Conservation (phyloP, 1,140 invertebrate genomes). For the Calliphora vicina region DNA sequence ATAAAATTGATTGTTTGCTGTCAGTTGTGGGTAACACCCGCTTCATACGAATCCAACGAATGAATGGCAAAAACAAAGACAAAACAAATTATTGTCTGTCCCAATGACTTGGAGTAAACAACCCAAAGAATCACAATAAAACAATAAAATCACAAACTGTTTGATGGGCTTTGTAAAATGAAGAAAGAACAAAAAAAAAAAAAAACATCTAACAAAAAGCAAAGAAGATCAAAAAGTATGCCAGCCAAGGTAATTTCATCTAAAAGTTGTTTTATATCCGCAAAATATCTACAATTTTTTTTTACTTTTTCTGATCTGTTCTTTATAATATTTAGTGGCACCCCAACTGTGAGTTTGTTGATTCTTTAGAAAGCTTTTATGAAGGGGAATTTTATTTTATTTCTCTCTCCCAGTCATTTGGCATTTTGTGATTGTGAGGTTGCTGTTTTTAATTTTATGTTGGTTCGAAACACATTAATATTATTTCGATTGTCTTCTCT, state of each 20-base stretch:
- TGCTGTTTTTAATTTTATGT: neutral
- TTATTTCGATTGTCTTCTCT: neutral
- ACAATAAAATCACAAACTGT: neutral
- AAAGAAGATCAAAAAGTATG: neutral
- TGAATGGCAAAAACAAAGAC: neutral
- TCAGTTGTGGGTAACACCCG: conserved; percentile 9
- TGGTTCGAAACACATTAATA: neutral
- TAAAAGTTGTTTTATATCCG: neutral
- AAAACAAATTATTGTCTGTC: neutral
- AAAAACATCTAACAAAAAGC: neutral
- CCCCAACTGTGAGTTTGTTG: neutral
- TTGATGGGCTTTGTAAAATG: neutral
- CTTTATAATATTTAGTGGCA: neutral
- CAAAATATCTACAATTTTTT: neutral
- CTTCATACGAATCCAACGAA: neutral
- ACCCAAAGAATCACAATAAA: neutral
- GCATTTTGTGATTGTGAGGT: too few species aligned
- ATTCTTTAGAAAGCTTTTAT: too few species aligned
- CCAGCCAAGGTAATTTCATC: neutral
- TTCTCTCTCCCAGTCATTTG: neutral
- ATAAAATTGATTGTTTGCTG: conserved; percentile 6
- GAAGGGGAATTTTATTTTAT: neutral
- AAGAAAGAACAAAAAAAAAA: neutral
- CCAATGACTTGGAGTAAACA: neutral
- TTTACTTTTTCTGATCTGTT: neutral